Conservation (phyloP, 2,888 invertebrate genomes). For the Nymphalis urticae region DNA sequence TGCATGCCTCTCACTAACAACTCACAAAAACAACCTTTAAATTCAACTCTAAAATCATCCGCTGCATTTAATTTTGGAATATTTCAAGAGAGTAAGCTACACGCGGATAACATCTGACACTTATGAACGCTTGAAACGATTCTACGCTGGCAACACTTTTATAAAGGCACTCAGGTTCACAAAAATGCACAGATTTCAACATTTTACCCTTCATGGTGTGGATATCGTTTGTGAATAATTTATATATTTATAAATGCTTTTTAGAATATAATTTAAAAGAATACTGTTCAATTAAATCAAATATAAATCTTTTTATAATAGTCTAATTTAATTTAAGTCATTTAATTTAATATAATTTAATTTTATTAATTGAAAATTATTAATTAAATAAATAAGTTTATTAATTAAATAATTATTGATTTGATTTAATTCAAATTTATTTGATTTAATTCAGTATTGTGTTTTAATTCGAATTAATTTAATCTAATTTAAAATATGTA, state of each 20-base stretch:
- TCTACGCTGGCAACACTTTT: conserved; percentile 2
- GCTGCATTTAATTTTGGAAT: conserved; percentile 9
- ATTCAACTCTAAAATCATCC: neutral
- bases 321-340: no score
- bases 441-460: no score
- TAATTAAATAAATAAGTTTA: no score
- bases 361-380: no score
- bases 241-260: neutral
- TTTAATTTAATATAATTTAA: no score
- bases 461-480: no score
- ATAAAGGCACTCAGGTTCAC: conserved; percentile 13
- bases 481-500: no score
- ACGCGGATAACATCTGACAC: conserved; percentile 7
- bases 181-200: conserved; percentile 1
- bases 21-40: neutral
- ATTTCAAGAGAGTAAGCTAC: conserved; percentile 14
- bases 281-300: neutral
- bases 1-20: neutral
- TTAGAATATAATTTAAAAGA: neutral
- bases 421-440: no score
- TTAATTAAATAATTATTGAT: no score
- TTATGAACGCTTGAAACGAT: neutral
- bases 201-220: no score
- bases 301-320: no score
- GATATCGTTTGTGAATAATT: neutral